phyloP scores from a whole-genome alignment of 2,888 invertebrate species.

The Tipula lateralis region DNA sequence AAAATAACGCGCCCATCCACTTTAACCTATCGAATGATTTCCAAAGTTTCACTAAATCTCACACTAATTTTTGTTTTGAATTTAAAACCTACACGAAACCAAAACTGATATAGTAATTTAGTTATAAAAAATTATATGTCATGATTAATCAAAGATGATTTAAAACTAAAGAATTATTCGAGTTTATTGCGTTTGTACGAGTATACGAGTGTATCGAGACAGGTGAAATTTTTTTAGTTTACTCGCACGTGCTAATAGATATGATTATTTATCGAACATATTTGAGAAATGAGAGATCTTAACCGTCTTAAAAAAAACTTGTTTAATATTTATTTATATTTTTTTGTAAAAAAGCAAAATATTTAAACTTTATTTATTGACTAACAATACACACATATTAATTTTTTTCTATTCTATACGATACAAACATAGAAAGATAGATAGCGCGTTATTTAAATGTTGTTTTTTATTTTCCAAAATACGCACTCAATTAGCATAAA shows the following conservation, averaged over 20 bases:
- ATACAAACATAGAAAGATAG: conserved; percentile 1
- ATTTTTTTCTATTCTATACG: not conserved
- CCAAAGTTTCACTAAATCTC: too few species aligned
- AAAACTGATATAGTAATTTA: not conserved
- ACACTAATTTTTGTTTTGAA: not conserved
- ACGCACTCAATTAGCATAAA: conserved; percentile 24
- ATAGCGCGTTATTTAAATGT: not conserved
- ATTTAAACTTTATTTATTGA: not conserved
- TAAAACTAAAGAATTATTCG: not conserved
- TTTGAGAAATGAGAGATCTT: not conserved
- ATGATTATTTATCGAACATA: not conserved
- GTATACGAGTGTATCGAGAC: not conserved
- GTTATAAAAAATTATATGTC: not conserved
- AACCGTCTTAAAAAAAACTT: not conserved
- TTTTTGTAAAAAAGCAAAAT: not conserved
- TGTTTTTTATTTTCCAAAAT: not conserved
- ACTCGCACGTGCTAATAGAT: not conserved
- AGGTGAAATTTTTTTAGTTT: not conserved
- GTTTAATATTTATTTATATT: not conserved
- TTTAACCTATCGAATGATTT: too few species aligned
- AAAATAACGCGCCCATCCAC: not conserved
- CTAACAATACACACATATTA: not conserved
- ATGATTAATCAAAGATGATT: not conserved
- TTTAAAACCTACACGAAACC: not conserved
- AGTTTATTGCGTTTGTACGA: not conserved